Evolutionary conservation across 2,888 invertebrate genomes (phyloP), one percentile per base, ranked within the genome.

Genomic region (Tyria jacobaeae): DNA sequence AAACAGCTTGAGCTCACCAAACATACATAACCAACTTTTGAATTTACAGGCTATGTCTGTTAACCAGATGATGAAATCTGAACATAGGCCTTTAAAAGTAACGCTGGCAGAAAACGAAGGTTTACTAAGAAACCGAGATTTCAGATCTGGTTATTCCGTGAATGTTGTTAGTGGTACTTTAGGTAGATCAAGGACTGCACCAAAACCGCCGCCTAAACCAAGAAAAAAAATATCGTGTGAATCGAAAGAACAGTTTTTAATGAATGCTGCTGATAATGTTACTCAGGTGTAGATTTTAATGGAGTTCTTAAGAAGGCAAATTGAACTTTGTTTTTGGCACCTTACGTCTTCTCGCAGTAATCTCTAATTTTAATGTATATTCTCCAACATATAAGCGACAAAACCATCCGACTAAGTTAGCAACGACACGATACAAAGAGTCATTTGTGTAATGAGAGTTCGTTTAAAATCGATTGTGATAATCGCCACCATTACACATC

Each of bases 181-280:
- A 68, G 84, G 87, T 68, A 86, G 90, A 78, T 80, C 82, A 65
- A 84, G 89, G 88, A 95, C 97, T 70, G 96, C 96, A 47, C 97
- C 97, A 0, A 95, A 96, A 80, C 96, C 97, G 39, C 96, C 97
- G n/a, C 96, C 96, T 17, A 97, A 97, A 76, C 96, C 96, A 12
- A 96, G 96, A 85, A 97, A 97, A 91, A 95, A 96, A 67, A 94
- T 94, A 62, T 94, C 95, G 25, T 94, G 96, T 64, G 95, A 94
- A 71, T 83, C 93, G 76, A 96, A 95, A 80, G 97, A 97, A 79
- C 97, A 97, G 61, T 94, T 97, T 79, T 96, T 97, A 82, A 96
- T 97, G 85, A 97, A 97, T 87, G 96, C 97, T 83, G 96, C 96
- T 65, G 97, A 97, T 80, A 97, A 97, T 77, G 97, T 97, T 57